Evolutionary conservation across 2,113 vertebrate species (phyloP).

Genomic region (Carassius gibelio): DNA sequence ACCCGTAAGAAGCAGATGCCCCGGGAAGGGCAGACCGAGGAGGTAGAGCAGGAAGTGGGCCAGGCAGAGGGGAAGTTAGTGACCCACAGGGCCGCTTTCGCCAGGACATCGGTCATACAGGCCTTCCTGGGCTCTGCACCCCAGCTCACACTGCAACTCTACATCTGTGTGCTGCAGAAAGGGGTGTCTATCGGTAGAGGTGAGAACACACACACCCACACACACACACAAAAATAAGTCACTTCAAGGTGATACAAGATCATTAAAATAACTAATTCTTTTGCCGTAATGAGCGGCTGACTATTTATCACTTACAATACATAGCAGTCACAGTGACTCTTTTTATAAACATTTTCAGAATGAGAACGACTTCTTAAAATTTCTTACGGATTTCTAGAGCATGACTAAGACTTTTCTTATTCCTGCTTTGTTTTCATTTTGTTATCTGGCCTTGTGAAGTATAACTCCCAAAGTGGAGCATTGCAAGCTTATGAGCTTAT

Average conservation of each 20-base stretch:
- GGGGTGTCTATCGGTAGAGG: constrained; percentile 84
- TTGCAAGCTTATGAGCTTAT: neutral
- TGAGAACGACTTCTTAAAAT: too few relatives aligned
- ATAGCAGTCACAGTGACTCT: neutral
- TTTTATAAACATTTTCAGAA: too few relatives aligned
- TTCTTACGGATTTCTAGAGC: neutral
- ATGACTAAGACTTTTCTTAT: neutral
- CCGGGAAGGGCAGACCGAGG: constrained; percentile 84
- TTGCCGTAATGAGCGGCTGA: neutral
- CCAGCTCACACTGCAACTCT: constrained; percentile 94
- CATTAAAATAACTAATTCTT: neutral
- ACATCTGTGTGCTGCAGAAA: constrained; percentile 87
- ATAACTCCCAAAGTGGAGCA: neutral
- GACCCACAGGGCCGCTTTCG: constrained; percentile 91
- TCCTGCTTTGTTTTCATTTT: neutral
- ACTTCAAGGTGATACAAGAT: neutral
- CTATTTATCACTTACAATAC: neutral
- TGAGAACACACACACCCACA: constrained; percentile 61
- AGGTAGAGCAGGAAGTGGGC: constrained; percentile 92
- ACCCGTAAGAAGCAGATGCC: constrained; percentile 93
- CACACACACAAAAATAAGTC: neutral
- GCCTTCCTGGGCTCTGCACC: constrained; percentile 97
- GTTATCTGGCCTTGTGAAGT: neutral
- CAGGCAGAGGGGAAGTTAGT: constrained; percentile 93
- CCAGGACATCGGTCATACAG: constrained; percentile 93